A percentile compares a stretch with the other conserved stretches of the same genome.
Conservation (phyloP, 2,113 vertebrate genomes). For the Otus sunia region DNA sequence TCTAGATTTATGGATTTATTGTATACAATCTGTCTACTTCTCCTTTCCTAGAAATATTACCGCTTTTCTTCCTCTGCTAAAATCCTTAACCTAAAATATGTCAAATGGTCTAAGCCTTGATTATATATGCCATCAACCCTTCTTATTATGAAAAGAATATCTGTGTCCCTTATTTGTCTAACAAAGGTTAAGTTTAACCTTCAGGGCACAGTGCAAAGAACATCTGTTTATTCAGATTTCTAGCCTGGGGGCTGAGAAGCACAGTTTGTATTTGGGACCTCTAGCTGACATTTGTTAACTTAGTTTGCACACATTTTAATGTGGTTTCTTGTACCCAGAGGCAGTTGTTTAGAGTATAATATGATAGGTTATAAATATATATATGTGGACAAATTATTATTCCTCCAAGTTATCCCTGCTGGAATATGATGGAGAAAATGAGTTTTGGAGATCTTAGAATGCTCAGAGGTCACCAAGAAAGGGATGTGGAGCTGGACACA, state of each 20-base stretch:
- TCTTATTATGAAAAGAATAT: neutral
- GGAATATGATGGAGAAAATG: neutral
- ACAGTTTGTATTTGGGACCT: neutral
- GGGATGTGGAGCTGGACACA: neutral
- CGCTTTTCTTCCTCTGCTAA: neutral
- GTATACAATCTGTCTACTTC: neutral
- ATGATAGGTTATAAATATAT: neutral
- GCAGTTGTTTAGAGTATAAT: neutral
- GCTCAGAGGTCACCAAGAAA: neutral
- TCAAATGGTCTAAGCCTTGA: neutral
- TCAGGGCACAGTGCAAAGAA: neutral
- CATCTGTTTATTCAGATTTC: slow-evolving; percentile 42
- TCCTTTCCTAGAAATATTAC: neutral
- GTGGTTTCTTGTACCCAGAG: neutral
- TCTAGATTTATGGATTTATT: neutral
- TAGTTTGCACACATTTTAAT: slow-evolving; percentile 14
- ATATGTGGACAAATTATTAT: neutral
- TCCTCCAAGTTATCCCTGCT: neutral
- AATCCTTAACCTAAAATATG: neutral
- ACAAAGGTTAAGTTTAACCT: slow-evolving; percentile 42
- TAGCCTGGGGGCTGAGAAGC: neutral
- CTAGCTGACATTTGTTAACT: slow-evolving; percentile 29
- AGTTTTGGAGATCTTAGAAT: neutral
- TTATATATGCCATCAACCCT: neutral
- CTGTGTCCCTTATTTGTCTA: neutral